These are phyloP conservation scores for Hemiscyllium ocellatum DNA, from an alignment of 2,113 vertebrate genomes.

Conservation along the genomic window DNA sequence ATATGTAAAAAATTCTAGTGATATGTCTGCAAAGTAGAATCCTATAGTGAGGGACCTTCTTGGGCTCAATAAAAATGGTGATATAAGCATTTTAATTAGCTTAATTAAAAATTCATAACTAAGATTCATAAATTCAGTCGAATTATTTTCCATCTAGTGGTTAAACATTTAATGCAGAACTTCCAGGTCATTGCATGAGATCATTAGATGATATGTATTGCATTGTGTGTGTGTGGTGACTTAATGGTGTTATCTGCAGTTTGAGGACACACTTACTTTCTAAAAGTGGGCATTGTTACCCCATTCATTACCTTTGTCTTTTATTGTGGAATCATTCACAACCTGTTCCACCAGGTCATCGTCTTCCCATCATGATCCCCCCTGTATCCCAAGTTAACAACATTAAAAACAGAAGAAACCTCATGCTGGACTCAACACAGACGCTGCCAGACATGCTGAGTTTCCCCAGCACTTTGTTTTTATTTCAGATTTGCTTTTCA, in stretches of 20 bases:
- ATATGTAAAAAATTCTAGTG: not conserved
- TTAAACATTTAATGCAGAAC: not conserved
- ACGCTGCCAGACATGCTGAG: too few species aligned
- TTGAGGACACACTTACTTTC: not conserved
- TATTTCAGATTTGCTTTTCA: too few species aligned
- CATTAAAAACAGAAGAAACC: too few species aligned
- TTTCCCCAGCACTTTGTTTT: too few species aligned
- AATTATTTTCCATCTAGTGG: not conserved
- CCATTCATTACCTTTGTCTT: too few species aligned
- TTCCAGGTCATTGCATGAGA: not conserved
- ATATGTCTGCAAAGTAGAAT: not conserved
- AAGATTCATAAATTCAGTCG: not conserved
- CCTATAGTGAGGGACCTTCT: not conserved
- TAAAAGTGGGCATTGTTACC: not conserved
- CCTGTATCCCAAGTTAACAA: too few species aligned
- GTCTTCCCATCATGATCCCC: too few species aligned
- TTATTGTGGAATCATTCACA: too few species aligned
- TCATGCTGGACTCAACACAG: too few species aligned
- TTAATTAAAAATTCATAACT: not conserved
- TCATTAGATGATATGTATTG: not conserved
- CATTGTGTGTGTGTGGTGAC: too few species aligned
- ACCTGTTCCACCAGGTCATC: too few species aligned
- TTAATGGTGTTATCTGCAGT: not conserved
- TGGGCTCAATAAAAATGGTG: not conserved
- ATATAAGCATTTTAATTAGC: too few species aligned